Evolutionary conservation across 37 sponge, comb jelly and placozoan genomes (phyloP), one percentile per base, ranked within the genome.

Genomic region (Aplysina aerophoba): DNA sequence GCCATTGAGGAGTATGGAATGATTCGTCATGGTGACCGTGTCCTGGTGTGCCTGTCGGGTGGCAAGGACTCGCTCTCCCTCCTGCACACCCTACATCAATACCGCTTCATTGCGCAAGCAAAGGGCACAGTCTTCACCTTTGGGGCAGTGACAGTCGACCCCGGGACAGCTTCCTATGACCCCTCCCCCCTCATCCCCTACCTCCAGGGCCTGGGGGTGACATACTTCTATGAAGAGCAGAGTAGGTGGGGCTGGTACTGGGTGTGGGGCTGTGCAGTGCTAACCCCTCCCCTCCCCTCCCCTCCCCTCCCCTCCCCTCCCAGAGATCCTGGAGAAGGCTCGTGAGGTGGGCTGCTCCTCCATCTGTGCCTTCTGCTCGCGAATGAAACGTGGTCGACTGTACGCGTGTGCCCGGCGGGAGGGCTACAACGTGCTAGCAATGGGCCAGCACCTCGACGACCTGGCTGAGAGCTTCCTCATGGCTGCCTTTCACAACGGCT

Each of bases 401-500:
- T 97, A 97, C 85, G 50, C 92, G 16, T 87, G 89, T 84, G 92
- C 94, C 33, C 77, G 97, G 0, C 34, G 94, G 16, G 92, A 97
- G 36, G 91, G 89, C 33, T 97, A 94, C 88, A 97, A 97, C 63
- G 97, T 97, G 15, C 74, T 97, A 27, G 97, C 97, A 0, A 67
- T 97, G 83, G 97, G 97, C 0, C 97, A 97, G 75, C 97, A 97
- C 56, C 85, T 97, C 61, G 97, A 97, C 54, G 97, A 97, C 81
- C 88, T 97, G 0, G 82, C 94, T 34, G 97, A 97, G 90, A 97
- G 97, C 84, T 97, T 97, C 81, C 85, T 97, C 67, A 97, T 97
- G 97, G 89, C 93, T 1, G 74, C 78, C 21, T 97, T 97, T 57
- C 97, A 97, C 72, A 97, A 97, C 78, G 97, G 97, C 6, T 88